phyloP scores from a whole-genome alignment of 2,888 invertebrate genomes.

The Xylophagus ater region DNA sequence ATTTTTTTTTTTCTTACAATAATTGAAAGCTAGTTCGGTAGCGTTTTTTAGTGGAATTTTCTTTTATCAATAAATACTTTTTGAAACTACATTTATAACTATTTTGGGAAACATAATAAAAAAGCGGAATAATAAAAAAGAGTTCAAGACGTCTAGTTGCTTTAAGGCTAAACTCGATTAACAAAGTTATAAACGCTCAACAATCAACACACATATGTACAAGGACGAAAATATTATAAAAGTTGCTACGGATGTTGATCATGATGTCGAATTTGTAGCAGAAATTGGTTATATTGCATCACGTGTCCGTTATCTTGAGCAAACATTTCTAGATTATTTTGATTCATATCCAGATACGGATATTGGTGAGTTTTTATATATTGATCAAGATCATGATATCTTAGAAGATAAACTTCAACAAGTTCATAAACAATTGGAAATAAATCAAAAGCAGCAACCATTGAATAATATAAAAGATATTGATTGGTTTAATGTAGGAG shows the following conservation, averaged over 20 bases:
- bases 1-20: too few relatives aligned
- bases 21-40: too few relatives aligned
- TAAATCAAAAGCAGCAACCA: conserved; percentile 3
- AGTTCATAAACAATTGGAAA: not conserved
- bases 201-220: conserved; percentile 20
- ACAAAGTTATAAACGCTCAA: too few relatives aligned
- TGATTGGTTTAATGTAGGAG: not conserved
- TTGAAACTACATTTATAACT: too few relatives aligned
- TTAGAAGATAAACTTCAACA: not conserved
- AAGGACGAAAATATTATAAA: conserved; percentile 21
- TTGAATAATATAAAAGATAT: not conserved
- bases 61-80: too few relatives aligned
- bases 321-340: conserved; percentile 31
- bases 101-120: too few relatives aligned
- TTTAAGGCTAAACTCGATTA: too few relatives aligned
- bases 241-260: conserved; percentile 19
- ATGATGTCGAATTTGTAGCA: conserved; percentile 36
- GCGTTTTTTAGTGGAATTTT: too few relatives aligned
- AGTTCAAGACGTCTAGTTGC: too few relatives aligned
- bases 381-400: not conserved
- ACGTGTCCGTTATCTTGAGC: conserved; percentile 32
- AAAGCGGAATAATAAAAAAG: too few relatives aligned
- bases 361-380: not conserved
- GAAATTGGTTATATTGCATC: conserved; percentile 38
- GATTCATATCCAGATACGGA: not conserved